phyloP scores from a whole-genome alignment of 2,888 invertebrate genomes.

The Lithosia quadra region DNA sequence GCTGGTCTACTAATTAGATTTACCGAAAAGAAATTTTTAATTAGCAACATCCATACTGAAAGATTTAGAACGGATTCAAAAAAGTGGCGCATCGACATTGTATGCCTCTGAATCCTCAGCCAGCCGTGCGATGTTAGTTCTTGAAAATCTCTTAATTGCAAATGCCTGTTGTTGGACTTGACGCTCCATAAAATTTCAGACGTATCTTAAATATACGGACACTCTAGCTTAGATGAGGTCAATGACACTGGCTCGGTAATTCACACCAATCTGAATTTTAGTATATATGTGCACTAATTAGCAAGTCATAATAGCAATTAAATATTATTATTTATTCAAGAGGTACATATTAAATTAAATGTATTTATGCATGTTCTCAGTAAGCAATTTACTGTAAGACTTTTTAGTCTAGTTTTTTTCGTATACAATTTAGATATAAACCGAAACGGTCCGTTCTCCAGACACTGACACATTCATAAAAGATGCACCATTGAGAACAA shows the following conservation, averaged over 20 bases:
- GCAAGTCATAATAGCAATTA: conserved; percentile 19
- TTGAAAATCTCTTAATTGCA: conserved; percentile 79
- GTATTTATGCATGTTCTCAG: conserved; percentile 3
- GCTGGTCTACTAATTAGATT: conserved; percentile 39
- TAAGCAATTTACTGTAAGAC: not conserved
- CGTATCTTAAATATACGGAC: conserved; percentile 68
- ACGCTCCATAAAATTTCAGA: conserved; percentile 83
- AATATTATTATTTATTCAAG: conserved; percentile 20
- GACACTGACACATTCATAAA: not conserved
- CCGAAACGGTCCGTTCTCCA: not conserved
- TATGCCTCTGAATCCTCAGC: conserved; percentile 54
- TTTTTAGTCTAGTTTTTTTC: conserved; percentile 3
- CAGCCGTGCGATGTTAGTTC: conserved; percentile 71
- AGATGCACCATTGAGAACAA: not conserved
- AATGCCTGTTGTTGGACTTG: conserved; percentile 65
- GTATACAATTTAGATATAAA: not conserved
- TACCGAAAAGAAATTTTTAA: conserved; percentile 46
- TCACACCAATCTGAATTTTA: conserved; percentile 50
- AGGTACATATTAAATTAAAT: conserved; percentile 11
- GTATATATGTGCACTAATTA: conserved; percentile 28
- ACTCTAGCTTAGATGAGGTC: conserved; percentile 67
- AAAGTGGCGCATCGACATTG: conserved; percentile 54
- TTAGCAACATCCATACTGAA: conserved; percentile 46
- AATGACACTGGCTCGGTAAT: conserved; percentile 59
- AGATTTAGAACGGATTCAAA: conserved; percentile 56